Evolutionary conservation across 2,888 invertebrate genomes (phyloP), one percentile per base, ranked within the genome.

Genomic region (Meloe dianella): DNA sequence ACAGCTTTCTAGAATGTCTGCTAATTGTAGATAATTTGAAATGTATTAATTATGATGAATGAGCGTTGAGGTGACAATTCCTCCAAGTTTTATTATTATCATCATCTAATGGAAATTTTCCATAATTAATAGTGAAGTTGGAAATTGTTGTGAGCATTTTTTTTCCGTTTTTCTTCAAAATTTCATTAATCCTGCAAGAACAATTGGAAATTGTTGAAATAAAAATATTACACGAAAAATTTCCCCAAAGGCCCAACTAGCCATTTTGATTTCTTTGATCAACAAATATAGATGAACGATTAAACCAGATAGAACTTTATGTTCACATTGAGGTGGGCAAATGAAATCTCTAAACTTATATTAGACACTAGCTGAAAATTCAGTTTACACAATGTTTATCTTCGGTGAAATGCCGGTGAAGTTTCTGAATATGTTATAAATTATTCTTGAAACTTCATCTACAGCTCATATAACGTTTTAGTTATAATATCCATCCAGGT

Each of bases 341-440:
- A 54, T 22, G 54, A 54, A 54, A 54, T 22, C 24, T 22, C 54
- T 12, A 12, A 54, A 54, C 54, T 54, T 54, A 20, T 24, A 54
- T 54, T 54, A 54, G 54, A 54, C 24, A 54, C 54, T 4, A 22
- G 14, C 54, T 47, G 54, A 24, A 22, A 54, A 12, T 51, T 51
- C 51, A 54, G 54, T 54, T 54, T 54, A 54, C 54, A 54, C 24
- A 54, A 54, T 24, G 54, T 22, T 54, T 54, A 54, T 54, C 54
- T 24, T 54, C 24, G 24, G 54, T 24, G 24, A 22, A 24, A 54
- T 24, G 54, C 54, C 17, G 54, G 24, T 54, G 9, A 54, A 54
- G 54, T 24, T 54, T 54, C 12, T 14, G 54, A 54, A 54, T 24
- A 24, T 12, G 54, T 54, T 54, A 54, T 54, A 54, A 54, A 24